These are phyloP conservation scores for Caenorhabditis parvicauda DNA, from an alignment of 2,888 invertebrate genomes.

Conservation along the genomic window DNA sequence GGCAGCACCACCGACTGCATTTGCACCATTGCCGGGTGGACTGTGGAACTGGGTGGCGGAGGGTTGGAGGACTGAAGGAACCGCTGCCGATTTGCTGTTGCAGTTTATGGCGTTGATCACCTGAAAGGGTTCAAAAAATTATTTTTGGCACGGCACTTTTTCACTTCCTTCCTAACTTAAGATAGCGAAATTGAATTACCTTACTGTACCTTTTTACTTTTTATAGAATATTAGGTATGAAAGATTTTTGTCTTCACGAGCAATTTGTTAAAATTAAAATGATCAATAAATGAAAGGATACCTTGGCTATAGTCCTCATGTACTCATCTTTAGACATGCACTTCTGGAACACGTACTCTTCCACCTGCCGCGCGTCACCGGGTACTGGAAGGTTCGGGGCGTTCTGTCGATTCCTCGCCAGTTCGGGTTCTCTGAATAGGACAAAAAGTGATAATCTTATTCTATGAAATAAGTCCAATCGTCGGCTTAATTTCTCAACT, in stretches of 20 bases:
- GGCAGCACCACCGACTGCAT: constrained; percentile 6
- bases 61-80: constrained; percentile 55
- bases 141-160: no score
- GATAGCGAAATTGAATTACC: no score
- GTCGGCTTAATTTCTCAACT: no score
- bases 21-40: constrained; percentile 24
- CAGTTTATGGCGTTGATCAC: constrained; percentile 62
- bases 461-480: no score
- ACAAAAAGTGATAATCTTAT: background rate
- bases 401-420: constrained; percentile 61
- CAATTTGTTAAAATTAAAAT: no score
- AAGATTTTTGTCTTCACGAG: no score
- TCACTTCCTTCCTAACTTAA: no score
- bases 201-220: background rate
- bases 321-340: constrained; percentile 61
- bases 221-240: no score
- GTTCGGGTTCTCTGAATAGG: constrained; percentile 57
- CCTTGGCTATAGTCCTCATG: constrained; percentile 62
- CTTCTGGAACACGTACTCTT: constrained; percentile 62
- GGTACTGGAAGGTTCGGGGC: constrained; percentile 61
- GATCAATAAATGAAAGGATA: constrained; percentile 2
- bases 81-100: constrained; percentile 59
- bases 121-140: constrained; percentile 12
- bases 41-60: constrained; percentile 33
- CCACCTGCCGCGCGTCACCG: constrained; percentile 59